These are phyloP conservation scores for Plebejus argus DNA, from an alignment of 2,888 invertebrate genomes.

Conservation along the genomic window DNA sequence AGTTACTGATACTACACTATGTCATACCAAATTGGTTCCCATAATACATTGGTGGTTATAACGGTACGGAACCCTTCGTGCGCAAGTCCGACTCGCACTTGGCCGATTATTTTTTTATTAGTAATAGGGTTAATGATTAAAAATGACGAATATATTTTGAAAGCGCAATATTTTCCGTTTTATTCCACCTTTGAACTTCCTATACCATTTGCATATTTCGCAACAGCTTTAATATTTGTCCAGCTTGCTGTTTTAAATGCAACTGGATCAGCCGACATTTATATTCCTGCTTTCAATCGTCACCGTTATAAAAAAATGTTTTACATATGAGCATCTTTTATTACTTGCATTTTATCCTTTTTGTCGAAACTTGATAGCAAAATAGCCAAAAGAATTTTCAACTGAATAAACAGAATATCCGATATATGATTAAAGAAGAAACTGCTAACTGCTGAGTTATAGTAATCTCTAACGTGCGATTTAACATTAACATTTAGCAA, in stretches of 20 bases:
- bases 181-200: constrained; percentile 8
- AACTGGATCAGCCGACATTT: constrained; percentile 14
- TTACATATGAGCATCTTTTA: constrained; percentile 1
- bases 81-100: too few species aligned
- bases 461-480: background rate
- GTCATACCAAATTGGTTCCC: too few species aligned
- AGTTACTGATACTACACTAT: too few species aligned
- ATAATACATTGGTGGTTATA: too few species aligned
- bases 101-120: too few species aligned
- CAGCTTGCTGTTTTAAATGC: constrained; percentile 28
- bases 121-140: too few species aligned
- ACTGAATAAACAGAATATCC: background rate
- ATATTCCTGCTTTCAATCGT: constrained; percentile 8
- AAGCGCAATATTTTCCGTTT: background rate
- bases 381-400: too few species aligned
- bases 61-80: too few species aligned
- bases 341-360: background rate
- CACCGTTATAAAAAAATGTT: constrained; percentile 4
- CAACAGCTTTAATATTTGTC: constrained; percentile 17
- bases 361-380: too few species aligned
- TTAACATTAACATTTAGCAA: background rate
- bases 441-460: background rate
- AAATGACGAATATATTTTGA: background rate
- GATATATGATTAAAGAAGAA: background rate
- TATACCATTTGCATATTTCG: constrained; percentile 15